Conservation (phyloP, 2,113 vertebrate species). For the Pao palembangensis region DNA sequence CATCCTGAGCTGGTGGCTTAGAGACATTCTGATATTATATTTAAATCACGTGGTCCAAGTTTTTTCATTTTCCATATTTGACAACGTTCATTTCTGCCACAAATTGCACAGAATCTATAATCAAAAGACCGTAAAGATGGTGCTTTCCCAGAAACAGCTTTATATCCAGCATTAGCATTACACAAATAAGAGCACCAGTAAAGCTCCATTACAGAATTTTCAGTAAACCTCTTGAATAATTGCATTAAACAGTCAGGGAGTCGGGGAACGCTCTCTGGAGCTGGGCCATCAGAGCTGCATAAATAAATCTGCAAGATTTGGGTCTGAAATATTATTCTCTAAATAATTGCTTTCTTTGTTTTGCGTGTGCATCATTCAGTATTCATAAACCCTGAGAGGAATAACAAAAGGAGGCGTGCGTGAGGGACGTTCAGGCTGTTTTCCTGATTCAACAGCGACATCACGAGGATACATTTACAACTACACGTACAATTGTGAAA, state of each 20-base stretch:
- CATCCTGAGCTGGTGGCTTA: conserved; percentile 17
- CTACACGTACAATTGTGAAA: background rate
- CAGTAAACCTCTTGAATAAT: background rate
- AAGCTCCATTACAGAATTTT: too few relatives aligned
- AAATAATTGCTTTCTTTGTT: conserved; percentile 7
- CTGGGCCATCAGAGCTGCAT: conserved; percentile 3
- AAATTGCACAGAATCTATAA: conserved; percentile 1
- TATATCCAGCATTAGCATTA: too few relatives aligned
- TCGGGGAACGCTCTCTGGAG: background rate
- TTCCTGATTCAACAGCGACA: conserved; percentile 55
- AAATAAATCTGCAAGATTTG: background rate
- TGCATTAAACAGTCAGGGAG: conserved; percentile 5
- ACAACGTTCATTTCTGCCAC: conserved; percentile 1
- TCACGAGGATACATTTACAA: conserved; percentile 30
- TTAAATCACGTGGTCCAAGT: conserved; percentile 15
- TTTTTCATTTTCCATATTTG: conserved; percentile 21
- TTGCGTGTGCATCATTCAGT: conserved; percentile 17
- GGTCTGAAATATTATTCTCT: conserved; percentile 12
- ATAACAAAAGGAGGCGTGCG: conserved; percentile 13
- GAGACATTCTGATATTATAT: conserved; percentile 6
- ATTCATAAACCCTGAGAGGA: conserved; percentile 1
- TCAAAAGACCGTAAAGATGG: too few relatives aligned
- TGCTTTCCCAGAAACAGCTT: too few relatives aligned
- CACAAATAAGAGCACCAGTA: too few relatives aligned
- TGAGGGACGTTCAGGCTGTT: background rate